Evolutionary conservation across 2,888 invertebrate species (phyloP).

Genomic region (Amphipyra tragopoginis): DNA sequence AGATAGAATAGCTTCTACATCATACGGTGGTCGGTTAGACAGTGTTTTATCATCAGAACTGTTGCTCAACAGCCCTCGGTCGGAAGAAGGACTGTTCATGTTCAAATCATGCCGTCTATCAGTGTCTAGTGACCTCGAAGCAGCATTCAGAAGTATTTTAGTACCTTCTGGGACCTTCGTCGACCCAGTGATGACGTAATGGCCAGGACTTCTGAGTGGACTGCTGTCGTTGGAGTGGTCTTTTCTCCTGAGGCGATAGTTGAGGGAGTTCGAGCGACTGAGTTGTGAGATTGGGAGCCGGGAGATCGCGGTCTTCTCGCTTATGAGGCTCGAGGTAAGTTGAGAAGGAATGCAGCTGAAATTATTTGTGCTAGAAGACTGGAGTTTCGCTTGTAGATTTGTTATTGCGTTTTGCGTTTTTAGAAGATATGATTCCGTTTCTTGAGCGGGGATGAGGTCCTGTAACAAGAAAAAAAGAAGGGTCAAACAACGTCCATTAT

Average conservation of each 20-base stretch:
- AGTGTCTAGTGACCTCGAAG: constrained; percentile 82
- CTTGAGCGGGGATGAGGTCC: constrained; percentile 86
- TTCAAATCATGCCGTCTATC: constrained; percentile 77
- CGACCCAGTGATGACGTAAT: constrained; percentile 86
- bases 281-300: constrained; percentile 85
- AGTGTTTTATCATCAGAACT: constrained; percentile 87
- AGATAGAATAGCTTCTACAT: constrained; percentile 79
- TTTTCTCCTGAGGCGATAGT: constrained; percentile 82
- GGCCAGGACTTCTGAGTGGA: constrained; percentile 84
- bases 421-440: constrained; percentile 89
- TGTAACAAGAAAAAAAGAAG: constrained; percentile 72
- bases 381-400: constrained; percentile 90
- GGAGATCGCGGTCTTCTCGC: constrained; percentile 84
- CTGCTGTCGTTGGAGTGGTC: constrained; percentile 81
- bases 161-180: constrained; percentile 77
- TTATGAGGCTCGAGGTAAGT: constrained; percentile 83
- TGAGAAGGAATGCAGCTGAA: constrained; percentile 76
- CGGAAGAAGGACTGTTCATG: constrained; percentile 85
- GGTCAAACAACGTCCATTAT: too few species aligned
- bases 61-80: constrained; percentile 76
- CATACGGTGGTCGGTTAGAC: constrained; percentile 79
- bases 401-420: constrained; percentile 91
- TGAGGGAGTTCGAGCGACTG: constrained; percentile 85
- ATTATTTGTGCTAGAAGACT: constrained; percentile 77
- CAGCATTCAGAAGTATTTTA: constrained; percentile 77